These are phyloP conservation scores for Toxostoma redivivum DNA, from an alignment of 2,113 vertebrate species.

Conservation along the genomic window DNA sequence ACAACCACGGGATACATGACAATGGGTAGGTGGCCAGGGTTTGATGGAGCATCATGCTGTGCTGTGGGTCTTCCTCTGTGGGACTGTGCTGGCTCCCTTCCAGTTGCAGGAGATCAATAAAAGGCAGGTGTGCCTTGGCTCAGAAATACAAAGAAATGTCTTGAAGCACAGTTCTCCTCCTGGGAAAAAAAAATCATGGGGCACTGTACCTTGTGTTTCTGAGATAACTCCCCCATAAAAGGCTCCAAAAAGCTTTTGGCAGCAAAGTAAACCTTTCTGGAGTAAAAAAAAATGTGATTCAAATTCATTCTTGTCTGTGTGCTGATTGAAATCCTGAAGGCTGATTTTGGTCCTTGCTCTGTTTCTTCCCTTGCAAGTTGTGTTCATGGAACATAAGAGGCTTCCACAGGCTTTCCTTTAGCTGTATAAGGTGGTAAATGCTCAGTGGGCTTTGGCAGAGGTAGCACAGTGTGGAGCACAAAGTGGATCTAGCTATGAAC, in stretches of 20 bases:
- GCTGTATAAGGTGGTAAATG: background rate
- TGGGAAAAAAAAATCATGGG: background rate
- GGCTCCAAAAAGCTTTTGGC: background rate
- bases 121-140: constrained; percentile 29
- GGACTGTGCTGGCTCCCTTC: constrained; percentile 12
- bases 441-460: background rate
- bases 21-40: constrained; percentile 35
- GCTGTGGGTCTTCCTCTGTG: background rate
- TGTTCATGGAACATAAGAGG: background rate
- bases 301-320: background rate
- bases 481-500: background rate
- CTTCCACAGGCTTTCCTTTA: background rate
- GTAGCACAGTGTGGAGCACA: background rate
- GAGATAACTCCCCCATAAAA: background rate
- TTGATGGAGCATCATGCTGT: constrained; percentile 28
- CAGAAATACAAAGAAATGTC: constrained; percentile 3
- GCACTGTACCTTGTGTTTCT: background rate
- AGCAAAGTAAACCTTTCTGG: background rate
- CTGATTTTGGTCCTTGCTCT: background rate
- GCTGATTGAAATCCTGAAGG: background rate
- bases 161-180: background rate
- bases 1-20: constrained; percentile 32
- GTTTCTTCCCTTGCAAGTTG: background rate
- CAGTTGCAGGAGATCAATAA: constrained; percentile 16
- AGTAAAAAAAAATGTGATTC: background rate